phyloP scores from a whole-genome alignment of 1,140 invertebrate genomes.

The Ips nitidus region DNA sequence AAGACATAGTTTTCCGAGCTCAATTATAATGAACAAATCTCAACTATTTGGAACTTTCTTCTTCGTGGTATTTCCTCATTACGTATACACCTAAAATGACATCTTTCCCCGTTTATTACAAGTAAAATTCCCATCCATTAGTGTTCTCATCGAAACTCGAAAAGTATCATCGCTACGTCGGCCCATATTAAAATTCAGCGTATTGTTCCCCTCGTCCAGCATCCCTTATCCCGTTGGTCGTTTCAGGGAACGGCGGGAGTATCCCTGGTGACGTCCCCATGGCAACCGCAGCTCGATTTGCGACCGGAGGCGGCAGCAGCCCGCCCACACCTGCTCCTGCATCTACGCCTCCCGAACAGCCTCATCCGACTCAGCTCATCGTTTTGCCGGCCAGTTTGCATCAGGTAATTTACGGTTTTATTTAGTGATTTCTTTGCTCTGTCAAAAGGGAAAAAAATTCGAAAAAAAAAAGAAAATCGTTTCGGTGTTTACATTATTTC shows the following conservation, averaged over 20 bases:
- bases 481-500: slow-evolving; percentile 1
- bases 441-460: background rate
- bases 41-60: too few species aligned
- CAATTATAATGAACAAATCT: too few species aligned
- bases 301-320: slow-evolving; percentile 48
- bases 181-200: too few species aligned
- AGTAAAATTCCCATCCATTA: background rate
- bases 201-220: background rate
- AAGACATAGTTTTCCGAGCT: slow-evolving; percentile 4
- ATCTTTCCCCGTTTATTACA: background rate
- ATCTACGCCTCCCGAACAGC: slow-evolving; percentile 48
- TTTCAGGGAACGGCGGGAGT: slow-evolving; percentile 47
- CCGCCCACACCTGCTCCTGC: slow-evolving; percentile 50
- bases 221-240: slow-evolving; percentile 35
- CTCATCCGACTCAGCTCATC: slow-evolving; percentile 50
- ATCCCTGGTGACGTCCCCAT: slow-evolving; percentile 51
- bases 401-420: slow-evolving; percentile 47
- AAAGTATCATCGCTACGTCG: too few species aligned
- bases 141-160: too few species aligned
- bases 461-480: too few species aligned
- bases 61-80: slow-evolving; percentile 6
- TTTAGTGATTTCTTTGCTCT: slow-evolving; percentile 17
- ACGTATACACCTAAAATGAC: slow-evolving; percentile 4
- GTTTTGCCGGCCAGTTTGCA: slow-evolving; percentile 52
- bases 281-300: slow-evolving; percentile 53